Conservation (phyloP, 1,140 invertebrate genomes). For the Venustaconcha ellipsiformis region DNA sequence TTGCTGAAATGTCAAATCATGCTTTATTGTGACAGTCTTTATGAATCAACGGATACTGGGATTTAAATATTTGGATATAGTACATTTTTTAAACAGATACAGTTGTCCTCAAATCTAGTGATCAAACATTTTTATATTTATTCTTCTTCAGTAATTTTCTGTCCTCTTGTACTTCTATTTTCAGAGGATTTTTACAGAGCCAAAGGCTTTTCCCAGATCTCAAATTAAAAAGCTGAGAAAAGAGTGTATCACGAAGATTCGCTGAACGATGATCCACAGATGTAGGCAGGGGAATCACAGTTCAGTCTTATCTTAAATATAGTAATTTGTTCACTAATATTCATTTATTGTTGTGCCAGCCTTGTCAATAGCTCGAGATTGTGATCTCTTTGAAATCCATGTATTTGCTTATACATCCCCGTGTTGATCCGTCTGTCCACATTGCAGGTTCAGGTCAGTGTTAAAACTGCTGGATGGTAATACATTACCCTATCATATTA, state of each 20-base stretch:
- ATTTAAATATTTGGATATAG: background rate
- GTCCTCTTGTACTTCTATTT: constrained; percentile 61
- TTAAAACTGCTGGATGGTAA: too few relatives aligned
- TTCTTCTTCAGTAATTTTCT: constrained; percentile 10
- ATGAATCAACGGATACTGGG: background rate
- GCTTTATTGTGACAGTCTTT: background rate
- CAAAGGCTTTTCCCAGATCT: constrained; percentile 78
- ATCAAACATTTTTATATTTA: background rate
- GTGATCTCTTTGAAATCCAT: too few relatives aligned
- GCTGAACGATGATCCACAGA: too few relatives aligned
- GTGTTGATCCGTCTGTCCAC: too few relatives aligned
- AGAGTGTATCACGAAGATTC: constrained; percentile 15
- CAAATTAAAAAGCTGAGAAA: constrained; percentile 70
- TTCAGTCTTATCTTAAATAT: too few relatives aligned
- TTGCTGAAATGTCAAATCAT: background rate
- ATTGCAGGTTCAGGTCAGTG: too few relatives aligned
- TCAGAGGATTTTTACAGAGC: constrained; percentile 83
- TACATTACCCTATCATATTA: too few relatives aligned
- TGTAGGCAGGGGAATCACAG: too few relatives aligned
- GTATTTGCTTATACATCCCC: too few relatives aligned
- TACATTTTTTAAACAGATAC: background rate
- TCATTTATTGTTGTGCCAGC: too few relatives aligned
- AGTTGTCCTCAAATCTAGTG: background rate
- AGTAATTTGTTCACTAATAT: too few relatives aligned
- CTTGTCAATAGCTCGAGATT: too few relatives aligned